These are phyloP conservation scores for Cylindroiulus punctatus DNA, from an alignment of 2,888 invertebrate species.

Conservation along the genomic window DNA sequence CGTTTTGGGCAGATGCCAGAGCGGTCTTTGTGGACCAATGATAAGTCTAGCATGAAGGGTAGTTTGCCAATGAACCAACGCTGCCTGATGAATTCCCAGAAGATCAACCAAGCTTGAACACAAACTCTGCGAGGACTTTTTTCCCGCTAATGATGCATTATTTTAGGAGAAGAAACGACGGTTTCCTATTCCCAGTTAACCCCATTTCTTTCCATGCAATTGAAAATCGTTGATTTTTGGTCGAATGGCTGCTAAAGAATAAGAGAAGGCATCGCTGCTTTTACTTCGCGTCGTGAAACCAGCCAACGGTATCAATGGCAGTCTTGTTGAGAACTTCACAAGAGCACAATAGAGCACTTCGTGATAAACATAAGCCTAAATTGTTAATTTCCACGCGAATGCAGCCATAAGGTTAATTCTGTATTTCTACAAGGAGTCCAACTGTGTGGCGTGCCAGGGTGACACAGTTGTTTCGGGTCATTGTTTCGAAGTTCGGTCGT, in stretches of 20 bases:
- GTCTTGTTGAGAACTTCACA: slow-evolving; percentile 2
- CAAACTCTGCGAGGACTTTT: not conserved
- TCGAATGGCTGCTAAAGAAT: slow-evolving; percentile 11
- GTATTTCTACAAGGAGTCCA: not conserved
- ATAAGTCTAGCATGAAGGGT: slow-evolving; percentile 2
- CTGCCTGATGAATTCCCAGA: not conserved
- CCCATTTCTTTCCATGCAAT: slow-evolving; percentile 18
- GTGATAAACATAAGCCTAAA: slow-evolving; percentile 11
- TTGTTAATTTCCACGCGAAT: not conserved
- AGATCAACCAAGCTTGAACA: slow-evolving; percentile 2
- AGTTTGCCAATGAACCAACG: slow-evolving; percentile 11
- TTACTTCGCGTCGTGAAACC: not conserved
- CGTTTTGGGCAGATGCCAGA: not conserved
- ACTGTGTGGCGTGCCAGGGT: not conserved
- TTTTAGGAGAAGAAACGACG: not conserved
- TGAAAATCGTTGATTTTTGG: slow-evolving; percentile 18
- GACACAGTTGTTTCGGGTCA: not conserved
- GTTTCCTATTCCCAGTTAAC: slow-evolving; percentile 18
- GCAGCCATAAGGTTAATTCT: not conserved
- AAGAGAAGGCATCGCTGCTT: not conserved
- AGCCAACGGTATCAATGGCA: not conserved
- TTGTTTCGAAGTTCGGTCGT: not conserved
- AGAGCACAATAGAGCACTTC: not conserved
- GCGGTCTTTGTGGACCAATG: not conserved
- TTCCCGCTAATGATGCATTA: slow-evolving; percentile 11